Evolutionary conservation across 2,113 vertebrate genomes (phyloP), one percentile per base, ranked within the genome.

Genomic region (Cinclus mexicanus): DNA sequence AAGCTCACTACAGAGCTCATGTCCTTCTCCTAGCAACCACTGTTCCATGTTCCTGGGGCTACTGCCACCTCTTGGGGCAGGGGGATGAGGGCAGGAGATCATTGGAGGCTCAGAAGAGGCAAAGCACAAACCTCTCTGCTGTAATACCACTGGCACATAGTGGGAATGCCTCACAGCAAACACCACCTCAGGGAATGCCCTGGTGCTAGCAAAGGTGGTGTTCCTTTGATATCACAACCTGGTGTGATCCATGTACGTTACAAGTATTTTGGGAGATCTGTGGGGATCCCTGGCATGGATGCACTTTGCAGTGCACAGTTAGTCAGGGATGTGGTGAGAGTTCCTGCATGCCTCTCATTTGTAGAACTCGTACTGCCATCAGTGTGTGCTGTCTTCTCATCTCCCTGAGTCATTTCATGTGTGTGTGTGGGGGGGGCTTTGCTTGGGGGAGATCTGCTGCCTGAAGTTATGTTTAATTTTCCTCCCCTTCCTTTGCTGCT

Each of bases 381-480:
- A 20, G 28, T 47, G 10, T 17, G 21, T 2, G 2, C 13, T 74
- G 15, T 15, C n/a, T 65, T 60, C 14, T 79, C 6, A 11, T 33
- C 16, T 72, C 12, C n/a, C 22, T 4, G 16, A 47, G 18, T 9
- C 0, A 2, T 78, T 57, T 57, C 52, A 14, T 20, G 8, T 10
- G 5, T 28, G 8, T 39, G 23, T 1, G 35, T 37, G 35, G 2
- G 2, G 2, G 2, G n/a, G 10, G 10, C 15, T 79, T 61, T 50
- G 7, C 20, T 6, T 69, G 19, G 13, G 29, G 65, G 37, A 80
- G 5, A 33, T 39, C 24, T 76, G 9, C 39, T 75, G 16, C 76
- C 90, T 86, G 37, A 85, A 69, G 49, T 49, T 76, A 18, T 23
- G 21, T 61, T 86, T 96, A 83, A 56, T 93, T 84, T 83, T 84